These are phyloP conservation scores for Plectus sambesii DNA, from an alignment of 1,140 invertebrate genomes.

Conservation along the genomic window DNA sequence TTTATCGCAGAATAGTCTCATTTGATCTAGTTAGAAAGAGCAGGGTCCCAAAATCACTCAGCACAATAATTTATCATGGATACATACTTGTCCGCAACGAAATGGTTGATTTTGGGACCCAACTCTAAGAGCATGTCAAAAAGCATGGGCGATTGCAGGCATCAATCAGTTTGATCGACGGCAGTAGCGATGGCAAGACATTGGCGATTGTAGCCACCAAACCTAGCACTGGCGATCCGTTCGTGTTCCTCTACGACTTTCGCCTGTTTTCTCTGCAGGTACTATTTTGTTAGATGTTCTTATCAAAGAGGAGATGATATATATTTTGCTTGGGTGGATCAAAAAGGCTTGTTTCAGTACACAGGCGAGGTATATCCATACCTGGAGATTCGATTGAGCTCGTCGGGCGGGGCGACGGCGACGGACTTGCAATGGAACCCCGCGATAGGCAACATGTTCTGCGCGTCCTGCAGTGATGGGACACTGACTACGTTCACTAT, in stretches of 20 bases:
- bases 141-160: too few relatives aligned
- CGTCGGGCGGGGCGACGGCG: slow-evolving; percentile 19
- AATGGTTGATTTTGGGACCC: too few relatives aligned
- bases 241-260: slow-evolving; percentile 29
- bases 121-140: too few relatives aligned
- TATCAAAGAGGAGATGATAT: too few relatives aligned
- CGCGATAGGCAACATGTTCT: slow-evolving; percentile 44
- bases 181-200: too few relatives aligned
- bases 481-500: slow-evolving; percentile 45
- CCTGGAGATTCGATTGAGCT: slow-evolving; percentile 35
- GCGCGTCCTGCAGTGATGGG: slow-evolving; percentile 46
- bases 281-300: slow-evolving; percentile 16
- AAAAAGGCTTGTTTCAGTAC: slow-evolving; percentile 13
- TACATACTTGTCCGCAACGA: too few relatives aligned
- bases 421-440: slow-evolving; percentile 51
- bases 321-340: too few relatives aligned
- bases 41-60: too few relatives aligned
- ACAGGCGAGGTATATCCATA: slow-evolving; percentile 15
- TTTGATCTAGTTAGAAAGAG: too few relatives aligned
- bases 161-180: too few relatives aligned
- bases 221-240: slow-evolving; percentile 21
- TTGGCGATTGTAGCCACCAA: slow-evolving; percentile 20
- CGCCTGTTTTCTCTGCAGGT: slow-evolving; percentile 15
- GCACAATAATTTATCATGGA: too few relatives aligned
- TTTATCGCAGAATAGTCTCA: too few relatives aligned